A percentile compares a stretch with the other conserved stretches of the same genome.
Conservation (phyloP, 2,113 vertebrate genomes). For the Chascanopsetta lugubris region DNA sequence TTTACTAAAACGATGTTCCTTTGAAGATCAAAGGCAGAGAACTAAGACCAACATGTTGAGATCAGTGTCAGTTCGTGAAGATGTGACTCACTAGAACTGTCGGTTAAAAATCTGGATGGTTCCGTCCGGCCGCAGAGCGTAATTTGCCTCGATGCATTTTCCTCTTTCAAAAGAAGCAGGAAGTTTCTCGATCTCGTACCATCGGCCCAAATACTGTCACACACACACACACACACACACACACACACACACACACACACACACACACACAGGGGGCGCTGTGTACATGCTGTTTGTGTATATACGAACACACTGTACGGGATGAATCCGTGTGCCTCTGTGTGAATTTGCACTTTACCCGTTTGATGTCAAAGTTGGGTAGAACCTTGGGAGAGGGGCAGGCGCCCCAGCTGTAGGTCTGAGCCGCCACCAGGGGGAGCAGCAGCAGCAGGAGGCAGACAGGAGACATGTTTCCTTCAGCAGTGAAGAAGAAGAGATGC, state of each 20-base stretch:
- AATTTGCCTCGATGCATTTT: slow-evolving; percentile 80
- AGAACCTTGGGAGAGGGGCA: slow-evolving; percentile 86
- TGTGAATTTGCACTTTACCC: slow-evolving; percentile 38
- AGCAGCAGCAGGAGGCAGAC: slow-evolving; percentile 53
- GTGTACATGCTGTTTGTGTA: background rate
- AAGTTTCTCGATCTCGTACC: slow-evolving; percentile 82
- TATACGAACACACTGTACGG: too few species aligned
- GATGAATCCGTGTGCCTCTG: background rate
- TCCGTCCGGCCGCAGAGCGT: slow-evolving; percentile 60
- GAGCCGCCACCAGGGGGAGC: slow-evolving; percentile 75
- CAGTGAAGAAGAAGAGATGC: background rate
- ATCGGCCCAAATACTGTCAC: slow-evolving; percentile 77
- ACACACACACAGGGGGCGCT: background rate
- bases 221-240: background rate
- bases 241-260: background rate
- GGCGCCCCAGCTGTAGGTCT: slow-evolving; percentile 83
- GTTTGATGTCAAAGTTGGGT: slow-evolving; percentile 81
- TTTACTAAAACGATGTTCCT: too few species aligned
- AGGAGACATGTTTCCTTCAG: slow-evolving; percentile 36
- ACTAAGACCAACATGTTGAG: too few species aligned
- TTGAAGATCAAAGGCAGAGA: too few species aligned
- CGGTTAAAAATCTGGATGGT: slow-evolving; percentile 72
- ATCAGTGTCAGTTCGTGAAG: too few species aligned
- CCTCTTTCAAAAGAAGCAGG: slow-evolving; percentile 73
- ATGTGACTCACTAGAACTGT: slow-evolving; percentile 68